Base-by-base conservation (phyloP, 2,888 invertebrate species). In the Aphrophora alni region DNA sequence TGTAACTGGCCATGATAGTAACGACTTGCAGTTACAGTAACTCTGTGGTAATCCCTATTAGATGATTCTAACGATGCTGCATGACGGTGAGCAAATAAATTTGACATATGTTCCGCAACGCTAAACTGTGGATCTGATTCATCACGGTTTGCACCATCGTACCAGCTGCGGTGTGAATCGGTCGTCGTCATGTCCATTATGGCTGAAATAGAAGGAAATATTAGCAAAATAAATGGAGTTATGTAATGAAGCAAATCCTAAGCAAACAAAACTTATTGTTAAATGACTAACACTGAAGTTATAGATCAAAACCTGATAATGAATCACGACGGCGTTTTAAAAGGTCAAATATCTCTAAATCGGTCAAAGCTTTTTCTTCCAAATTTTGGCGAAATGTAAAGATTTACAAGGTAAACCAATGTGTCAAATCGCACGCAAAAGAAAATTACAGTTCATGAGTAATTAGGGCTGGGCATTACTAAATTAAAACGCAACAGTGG, bases 1-100 rank as follows among this genome's bases (percentile, higher is more conserved):
- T 91, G 91, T 90, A 91, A 90, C 86, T 90, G 90, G 87, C 90
- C 90, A 85, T 91, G 90, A 89, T 91, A 91, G 88, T 90, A 90
- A 82, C 90, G 88, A 94, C 80, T 90, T 88, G 86, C 90, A 90
- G 84, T 90, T 90, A 87, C 89, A 91, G 88, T 88, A 92, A 88
- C 87, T 92, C 87, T 87, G 88, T 76, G 88, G 89, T 17, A 92
- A 28, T 78, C 78, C 73, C 78, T 44, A 38, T 51, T 28, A 8
- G 78, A 72, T 28, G 88, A 90, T 89, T 88, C 90, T 87, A 87
- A 90, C 89, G 87, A 91, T 87, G 89, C 87, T 83, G 87, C 80
- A 70, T 83, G 82, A 68, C 84, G 84, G 78, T 83, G 83, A 14
- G 82, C 84, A 78, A 84, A 84, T 33, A 84, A 82, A 26, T 82